Percentiles rank a stretch among this genome's conserved stretches.
Evolutionary conservation across 2,113 vertebrate genomes (phyloP).

Genomic region (Osmerus mordax): DNA sequence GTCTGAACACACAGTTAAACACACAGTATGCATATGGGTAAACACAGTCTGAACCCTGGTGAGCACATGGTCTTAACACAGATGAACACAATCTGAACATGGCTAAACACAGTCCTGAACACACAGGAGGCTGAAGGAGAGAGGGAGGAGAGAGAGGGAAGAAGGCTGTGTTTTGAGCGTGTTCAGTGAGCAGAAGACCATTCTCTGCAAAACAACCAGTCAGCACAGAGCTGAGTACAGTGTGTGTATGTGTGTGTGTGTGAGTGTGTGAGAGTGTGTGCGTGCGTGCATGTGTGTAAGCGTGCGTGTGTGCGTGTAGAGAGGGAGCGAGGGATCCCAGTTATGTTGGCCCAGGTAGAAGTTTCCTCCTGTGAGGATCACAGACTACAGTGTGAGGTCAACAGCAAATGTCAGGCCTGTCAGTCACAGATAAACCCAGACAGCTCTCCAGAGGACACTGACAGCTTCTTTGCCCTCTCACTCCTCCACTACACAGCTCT

Average conservation of each 20-base stretch:
- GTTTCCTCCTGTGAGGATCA: conserved; percentile 49
- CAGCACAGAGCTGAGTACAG: not conserved
- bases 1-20: too few relatives aligned
- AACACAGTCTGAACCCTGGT: too few relatives aligned
- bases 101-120: too few relatives aligned
- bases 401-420: conserved; percentile 69
- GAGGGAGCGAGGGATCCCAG: conserved; percentile 22
- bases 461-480: conserved; percentile 5
- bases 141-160: too few relatives aligned
- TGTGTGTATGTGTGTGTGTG: not conserved
- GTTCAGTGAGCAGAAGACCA: too few relatives aligned
- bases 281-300: not conserved
- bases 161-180: too few relatives aligned
- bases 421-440: conserved; percentile 57
- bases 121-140: too few relatives aligned
- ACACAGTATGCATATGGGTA: too few relatives aligned
- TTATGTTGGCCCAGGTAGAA: conserved; percentile 52
- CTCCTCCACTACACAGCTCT: conserved; percentile 30
- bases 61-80: too few relatives aligned
- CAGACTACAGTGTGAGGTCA: conserved; percentile 49
- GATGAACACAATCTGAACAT: too few relatives aligned
- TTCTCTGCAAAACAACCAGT: too few relatives aligned
- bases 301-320: not conserved
- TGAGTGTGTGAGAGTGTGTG: not conserved
- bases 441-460: conserved; percentile 42